A percentile compares a stretch with the other conserved stretches of the same genome.
Evolutionary conservation across 2,888 invertebrate species (phyloP).

Genomic region (Rhogogaster chlorosoma): DNA sequence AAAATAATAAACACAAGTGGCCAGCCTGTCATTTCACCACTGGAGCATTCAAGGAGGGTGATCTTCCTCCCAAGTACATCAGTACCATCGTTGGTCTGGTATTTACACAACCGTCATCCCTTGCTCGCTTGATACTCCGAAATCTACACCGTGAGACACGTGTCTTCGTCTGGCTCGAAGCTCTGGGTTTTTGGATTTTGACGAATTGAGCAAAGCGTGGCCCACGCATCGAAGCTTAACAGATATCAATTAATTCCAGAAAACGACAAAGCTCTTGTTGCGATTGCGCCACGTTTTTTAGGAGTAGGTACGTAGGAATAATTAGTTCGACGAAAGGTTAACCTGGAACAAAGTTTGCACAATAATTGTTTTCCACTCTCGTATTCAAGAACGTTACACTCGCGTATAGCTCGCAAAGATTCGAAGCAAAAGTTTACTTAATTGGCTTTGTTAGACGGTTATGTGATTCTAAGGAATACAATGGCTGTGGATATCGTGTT

Average conservation of each 20-base stretch:
- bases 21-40: conserved; percentile 5
- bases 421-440: conserved; percentile 31
- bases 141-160: conserved; percentile 41
- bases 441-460: conserved; percentile 35
- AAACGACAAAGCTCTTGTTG: neutral
- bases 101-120: conserved; percentile 45
- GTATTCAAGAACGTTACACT: neutral
- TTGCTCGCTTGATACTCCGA: conserved; percentile 1
- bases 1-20: conserved; percentile 50
- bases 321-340: neutral
- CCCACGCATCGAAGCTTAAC: neutral
- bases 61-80: conserved; percentile 5
- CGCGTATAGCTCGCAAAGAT: neutral
- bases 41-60: conserved; percentile 17
- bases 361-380: neutral
- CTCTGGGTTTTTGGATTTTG: neutral
- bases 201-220: neutral
- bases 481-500: conserved; percentile 9
- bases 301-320: neutral
- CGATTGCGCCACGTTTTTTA: neutral
- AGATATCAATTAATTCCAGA: neutral
- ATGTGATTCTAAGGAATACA: conserved; percentile 27
- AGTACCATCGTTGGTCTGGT: conserved; percentile 8
- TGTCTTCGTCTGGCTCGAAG: neutral
- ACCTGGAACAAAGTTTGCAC: conserved; percentile 10